Evolutionary conservation across 2,113 vertebrate genomes (phyloP).

Genomic region (Paramormyrops kingsleyae): DNA sequence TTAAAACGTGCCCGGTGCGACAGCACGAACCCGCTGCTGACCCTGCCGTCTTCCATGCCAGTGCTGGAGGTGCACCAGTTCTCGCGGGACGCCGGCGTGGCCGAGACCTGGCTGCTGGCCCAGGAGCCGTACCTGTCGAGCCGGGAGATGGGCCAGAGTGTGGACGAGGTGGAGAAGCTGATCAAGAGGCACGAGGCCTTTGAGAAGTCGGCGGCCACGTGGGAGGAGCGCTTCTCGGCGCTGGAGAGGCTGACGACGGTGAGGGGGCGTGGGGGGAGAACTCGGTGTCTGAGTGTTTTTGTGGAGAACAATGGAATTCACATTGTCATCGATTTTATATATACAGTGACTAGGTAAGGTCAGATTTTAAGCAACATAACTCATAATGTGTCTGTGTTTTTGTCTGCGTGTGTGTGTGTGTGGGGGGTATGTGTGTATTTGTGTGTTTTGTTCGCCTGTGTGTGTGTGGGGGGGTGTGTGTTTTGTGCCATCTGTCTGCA

Average conservation of each 20-base stretch:
- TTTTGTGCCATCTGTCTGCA: constrained; percentile 34
- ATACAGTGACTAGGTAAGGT: background rate
- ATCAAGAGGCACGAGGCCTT: constrained; percentile 95
- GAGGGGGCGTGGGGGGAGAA: constrained; percentile 5
- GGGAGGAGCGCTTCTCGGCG: constrained; percentile 91
- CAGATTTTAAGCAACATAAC: background rate
- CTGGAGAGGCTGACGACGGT: constrained; percentile 92
- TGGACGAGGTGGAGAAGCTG: constrained; percentile 92
- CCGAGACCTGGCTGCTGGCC: constrained; percentile 90
- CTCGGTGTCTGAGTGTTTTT: background rate
- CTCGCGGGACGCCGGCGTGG: constrained; percentile 87
- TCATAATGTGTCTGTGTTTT: no score
- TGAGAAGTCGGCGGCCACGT: constrained; percentile 92
- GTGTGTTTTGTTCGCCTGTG: no score
- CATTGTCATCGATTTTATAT: background rate
- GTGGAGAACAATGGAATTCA: background rate
- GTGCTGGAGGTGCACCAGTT: constrained; percentile 98
- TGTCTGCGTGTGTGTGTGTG: background rate
- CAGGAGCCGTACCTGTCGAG: constrained; percentile 92
- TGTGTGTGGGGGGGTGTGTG: background rate
- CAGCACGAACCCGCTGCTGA: background rate
- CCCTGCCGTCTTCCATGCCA: constrained; percentile 36
- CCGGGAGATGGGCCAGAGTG: constrained; percentile 82
- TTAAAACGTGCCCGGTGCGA: background rate
- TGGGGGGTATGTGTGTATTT: background rate